A percentile compares a stretch with the other conserved stretches of the same genome.
Conservation (phyloP, 2,888 invertebrate genomes). For the Erebia aethiops region DNA sequence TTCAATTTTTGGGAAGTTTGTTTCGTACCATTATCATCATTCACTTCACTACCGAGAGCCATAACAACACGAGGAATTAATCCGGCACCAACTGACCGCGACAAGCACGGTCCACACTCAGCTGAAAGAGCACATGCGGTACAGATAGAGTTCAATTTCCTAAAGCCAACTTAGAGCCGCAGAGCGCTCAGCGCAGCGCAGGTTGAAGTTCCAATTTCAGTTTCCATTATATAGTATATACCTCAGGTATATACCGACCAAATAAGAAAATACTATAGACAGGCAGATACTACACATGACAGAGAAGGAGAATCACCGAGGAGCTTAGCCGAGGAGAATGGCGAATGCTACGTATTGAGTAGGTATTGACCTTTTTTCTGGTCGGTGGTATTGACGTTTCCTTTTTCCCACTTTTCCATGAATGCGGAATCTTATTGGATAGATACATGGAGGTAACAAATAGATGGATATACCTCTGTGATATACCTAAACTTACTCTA, state of each 20-base stretch:
- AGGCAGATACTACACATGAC: too few species aligned
- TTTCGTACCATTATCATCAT: slow-evolving; percentile 78
- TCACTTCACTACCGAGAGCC: slow-evolving; percentile 84
- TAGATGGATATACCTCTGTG: too few species aligned
- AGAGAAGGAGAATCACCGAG: too few species aligned
- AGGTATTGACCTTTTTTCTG: too few species aligned
- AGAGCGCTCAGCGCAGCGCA: slow-evolving; percentile 35
- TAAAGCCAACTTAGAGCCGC: slow-evolving; percentile 47
- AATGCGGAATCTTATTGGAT: too few species aligned
- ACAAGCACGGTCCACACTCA: slow-evolving; percentile 78
- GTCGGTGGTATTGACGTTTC: too few species aligned
- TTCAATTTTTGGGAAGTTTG: slow-evolving; percentile 78
- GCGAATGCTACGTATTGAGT: too few species aligned
- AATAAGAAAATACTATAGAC: slow-evolving; percentile 30
- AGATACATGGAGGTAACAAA: too few species aligned
- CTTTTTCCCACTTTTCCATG: too few species aligned
- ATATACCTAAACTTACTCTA: too few species aligned
- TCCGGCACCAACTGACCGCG: slow-evolving; percentile 77
- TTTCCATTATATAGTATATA: slow-evolving; percentile 30
- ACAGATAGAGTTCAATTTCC: slow-evolving; percentile 76
- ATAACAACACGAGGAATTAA: slow-evolving; percentile 83
- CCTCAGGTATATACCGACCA: slow-evolving; percentile 44
- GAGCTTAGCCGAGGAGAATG: too few species aligned
- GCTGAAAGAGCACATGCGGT: slow-evolving; percentile 82
- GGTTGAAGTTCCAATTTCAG: slow-evolving; percentile 45